Evolutionary conservation across 2,797 vertebrate species (phyloP).

Genomic region (Selene dorsalis): DNA sequence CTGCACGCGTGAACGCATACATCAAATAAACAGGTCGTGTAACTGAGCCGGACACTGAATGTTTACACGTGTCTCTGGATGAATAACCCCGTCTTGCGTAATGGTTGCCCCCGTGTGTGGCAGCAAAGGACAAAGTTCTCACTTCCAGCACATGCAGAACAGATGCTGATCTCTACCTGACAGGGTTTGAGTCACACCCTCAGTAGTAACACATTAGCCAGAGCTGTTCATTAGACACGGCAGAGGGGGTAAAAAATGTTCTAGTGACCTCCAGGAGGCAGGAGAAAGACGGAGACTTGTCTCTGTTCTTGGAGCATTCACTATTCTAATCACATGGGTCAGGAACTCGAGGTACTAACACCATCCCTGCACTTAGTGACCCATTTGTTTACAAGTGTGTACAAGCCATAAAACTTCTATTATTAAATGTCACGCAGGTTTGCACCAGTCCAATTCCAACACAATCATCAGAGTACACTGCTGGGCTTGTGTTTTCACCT

Average conservation of each 20-base stretch:
- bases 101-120: conserved; percentile 36
- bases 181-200: conserved; percentile 24
- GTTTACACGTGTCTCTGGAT: conserved; percentile 26
- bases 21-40: background rate
- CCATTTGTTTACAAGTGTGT: conserved; percentile 4
- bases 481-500: background rate
- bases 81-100: conserved; percentile 51
- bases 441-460: background rate
- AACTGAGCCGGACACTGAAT: background rate
- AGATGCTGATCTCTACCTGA: conserved; percentile 9
- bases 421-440: conserved; percentile 11
- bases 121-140: conserved; percentile 66
- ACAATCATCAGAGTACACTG: background rate
- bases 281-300: background rate
- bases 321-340: conserved; percentile 30
- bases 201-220: conserved; percentile 54
- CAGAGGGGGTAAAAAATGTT: conserved; percentile 2
- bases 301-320: background rate
- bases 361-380: conserved; percentile 1
- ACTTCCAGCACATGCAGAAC: conserved; percentile 43
- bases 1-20: background rate
- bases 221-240: conserved; percentile 10
- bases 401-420: background rate
- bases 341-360: conserved; percentile 21
- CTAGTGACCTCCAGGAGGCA: background rate